A percentile compares a stretch with the other conserved stretches of the same genome.
Conservation (phyloP, 2,888 invertebrate species). For the Copidosoma aretas region DNA sequence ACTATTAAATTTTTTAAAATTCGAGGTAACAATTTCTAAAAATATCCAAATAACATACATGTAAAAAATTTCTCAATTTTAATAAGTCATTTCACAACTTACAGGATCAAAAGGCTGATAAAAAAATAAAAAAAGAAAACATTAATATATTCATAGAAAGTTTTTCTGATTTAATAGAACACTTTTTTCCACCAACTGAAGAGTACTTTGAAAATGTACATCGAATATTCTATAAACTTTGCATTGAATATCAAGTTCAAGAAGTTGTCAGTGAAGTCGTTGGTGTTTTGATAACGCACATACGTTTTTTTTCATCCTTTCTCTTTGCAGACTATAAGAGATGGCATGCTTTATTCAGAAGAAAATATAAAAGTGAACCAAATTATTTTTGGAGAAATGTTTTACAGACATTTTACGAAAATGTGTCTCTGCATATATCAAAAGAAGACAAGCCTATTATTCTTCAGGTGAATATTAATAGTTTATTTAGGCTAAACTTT, state of each 20-base stretch:
- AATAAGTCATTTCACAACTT: neutral
- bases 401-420: constrained; percentile 50
- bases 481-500: constrained; percentile 37
- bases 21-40: neutral
- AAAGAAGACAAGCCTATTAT: constrained; percentile 6
- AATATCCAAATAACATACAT: neutral
- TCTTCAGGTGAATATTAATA: neutral
- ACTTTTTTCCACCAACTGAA: neutral
- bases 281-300: constrained; percentile 16
- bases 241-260: neutral
- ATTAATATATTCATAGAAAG: neutral
- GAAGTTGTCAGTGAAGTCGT: constrained; percentile 20
- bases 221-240: neutral
- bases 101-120: neutral
- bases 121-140: neutral
- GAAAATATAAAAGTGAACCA: constrained; percentile 32
- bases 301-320: constrained; percentile 35
- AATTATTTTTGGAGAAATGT: constrained; percentile 39
- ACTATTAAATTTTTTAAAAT: neutral
- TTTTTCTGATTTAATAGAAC: neutral
- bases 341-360: constrained; percentile 49
- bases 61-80: neutral
- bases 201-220: neutral
- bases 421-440: constrained; percentile 42
- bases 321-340: constrained; percentile 49